Percentiles rank a stretch among this genome's conserved stretches.
Conservation (phyloP, 2,113 vertebrate species). For the Lophius piscatorius region DNA sequence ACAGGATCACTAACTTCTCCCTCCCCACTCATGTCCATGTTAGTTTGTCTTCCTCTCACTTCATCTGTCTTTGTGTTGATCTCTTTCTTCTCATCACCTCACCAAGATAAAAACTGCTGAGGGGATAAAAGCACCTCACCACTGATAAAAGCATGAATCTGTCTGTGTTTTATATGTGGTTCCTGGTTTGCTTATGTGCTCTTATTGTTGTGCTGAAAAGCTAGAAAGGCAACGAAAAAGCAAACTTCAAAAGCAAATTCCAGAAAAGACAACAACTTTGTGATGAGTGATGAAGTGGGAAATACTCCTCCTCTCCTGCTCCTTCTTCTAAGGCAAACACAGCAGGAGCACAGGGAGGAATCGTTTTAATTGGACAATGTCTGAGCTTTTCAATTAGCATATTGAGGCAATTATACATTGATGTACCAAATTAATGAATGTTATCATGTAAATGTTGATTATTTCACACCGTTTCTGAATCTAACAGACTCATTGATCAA, state of each 20-base stretch:
- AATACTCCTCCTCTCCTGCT: slow-evolving; percentile 15
- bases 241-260: slow-evolving; percentile 42
- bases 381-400: slow-evolving; percentile 38
- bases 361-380: slow-evolving; percentile 52
- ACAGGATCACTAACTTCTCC: slow-evolving; percentile 25
- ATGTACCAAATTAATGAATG: not conserved
- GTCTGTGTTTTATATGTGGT: slow-evolving; percentile 21
- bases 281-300: slow-evolving; percentile 37
- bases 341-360: slow-evolving; percentile 43
- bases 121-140: no score
- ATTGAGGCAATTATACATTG: slow-evolving; percentile 9
- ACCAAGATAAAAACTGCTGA: slow-evolving; percentile 15
- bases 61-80: slow-evolving; percentile 18
- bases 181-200: slow-evolving; percentile 5
- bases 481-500: slow-evolving; percentile 11
- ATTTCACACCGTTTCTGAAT: slow-evolving; percentile 22
- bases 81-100: slow-evolving; percentile 24
- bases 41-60: slow-evolving; percentile 7
- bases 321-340: slow-evolving; percentile 47
- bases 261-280: slow-evolving; percentile 38
- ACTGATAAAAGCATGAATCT: not conserved
- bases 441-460: slow-evolving; percentile 5
- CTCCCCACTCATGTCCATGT: slow-evolving; percentile 8
- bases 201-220: slow-evolving; percentile 15
- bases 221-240: slow-evolving; percentile 43